These are phyloP conservation scores for Poecilus cupreus DNA, from an alignment of 2,888 invertebrate genomes.

Conservation along the genomic window DNA sequence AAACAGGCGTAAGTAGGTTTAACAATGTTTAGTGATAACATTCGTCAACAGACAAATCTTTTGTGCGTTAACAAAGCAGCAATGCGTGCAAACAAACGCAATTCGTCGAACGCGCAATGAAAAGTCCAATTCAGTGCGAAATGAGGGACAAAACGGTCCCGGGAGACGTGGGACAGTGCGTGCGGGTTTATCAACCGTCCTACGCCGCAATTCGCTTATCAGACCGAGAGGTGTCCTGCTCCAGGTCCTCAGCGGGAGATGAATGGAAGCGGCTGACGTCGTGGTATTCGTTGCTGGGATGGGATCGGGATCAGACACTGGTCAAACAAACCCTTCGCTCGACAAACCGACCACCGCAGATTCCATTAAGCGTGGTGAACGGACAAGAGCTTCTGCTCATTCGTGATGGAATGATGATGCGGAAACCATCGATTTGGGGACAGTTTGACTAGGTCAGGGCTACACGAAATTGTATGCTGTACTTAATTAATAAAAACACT, in stretches of 20 bases:
- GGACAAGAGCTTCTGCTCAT: background rate
- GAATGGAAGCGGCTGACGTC: slow-evolving; percentile 20
- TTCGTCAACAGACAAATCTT: no score
- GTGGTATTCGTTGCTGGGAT: slow-evolving; percentile 17
- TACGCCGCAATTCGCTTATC: slow-evolving; percentile 47
- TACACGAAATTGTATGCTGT: no score
- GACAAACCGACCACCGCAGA: slow-evolving; percentile 3
- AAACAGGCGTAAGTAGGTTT: no score
- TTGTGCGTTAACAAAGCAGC: background rate
- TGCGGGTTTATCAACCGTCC: slow-evolving; percentile 42
- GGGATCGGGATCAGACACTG: slow-evolving; percentile 35
- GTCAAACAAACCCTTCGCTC: slow-evolving; percentile 44
- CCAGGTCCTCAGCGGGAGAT: slow-evolving; percentile 1
- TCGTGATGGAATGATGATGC: slow-evolving; percentile 8
- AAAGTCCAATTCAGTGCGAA: slow-evolving; percentile 45
- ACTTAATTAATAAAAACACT: no score
- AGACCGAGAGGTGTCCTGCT: slow-evolving; percentile 25
- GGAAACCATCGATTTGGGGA: slow-evolving; percentile 1
- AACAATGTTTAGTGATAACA: no score
- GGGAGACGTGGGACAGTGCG: slow-evolving; percentile 24
- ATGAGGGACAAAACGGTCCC: slow-evolving; percentile 43
- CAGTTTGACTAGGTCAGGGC: background rate
- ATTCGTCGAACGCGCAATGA: slow-evolving; percentile 28
- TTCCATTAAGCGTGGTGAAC: background rate
- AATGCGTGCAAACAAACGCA: background rate